Base-by-base conservation (phyloP, 2,113 vertebrate genomes). In the Plecturocebus donacophilus region DNA sequence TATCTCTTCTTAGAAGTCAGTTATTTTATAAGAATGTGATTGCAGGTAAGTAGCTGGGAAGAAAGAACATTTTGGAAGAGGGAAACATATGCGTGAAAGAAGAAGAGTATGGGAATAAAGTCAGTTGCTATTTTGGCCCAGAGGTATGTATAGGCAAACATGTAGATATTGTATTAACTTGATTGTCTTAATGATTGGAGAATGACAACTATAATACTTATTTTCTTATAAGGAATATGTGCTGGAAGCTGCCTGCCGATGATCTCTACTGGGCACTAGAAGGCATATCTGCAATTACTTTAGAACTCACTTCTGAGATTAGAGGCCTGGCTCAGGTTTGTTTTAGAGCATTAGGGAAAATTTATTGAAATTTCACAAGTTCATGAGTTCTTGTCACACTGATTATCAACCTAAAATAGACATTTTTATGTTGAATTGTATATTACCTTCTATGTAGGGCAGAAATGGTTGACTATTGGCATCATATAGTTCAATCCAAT, bases 21-120 rank as follows among this genome's bases (percentile, higher is more conserved):
- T 64, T 93, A 77, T 61, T 92, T 90, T 89, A 82, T 32, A 91
- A 79, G 86, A 94, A 82, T 76, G 71, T 56, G 90, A 70, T 14
- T 42, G 6, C n/a, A 86, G 30, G 4, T 40, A 58, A 87, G 20
- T 17, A 82, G 40, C 21, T 76, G 7, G 35, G 66, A 93, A 90
- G 40, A 40, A 81, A 92, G 56, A 86, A 12, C 17, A 47, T 68
- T 92, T 71, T 75, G 79, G 54, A 90, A 91, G 30, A 14, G 13
- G n/a, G n/a, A 58, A 70, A 21, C 11, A n/a, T 73, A 79, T 21
- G 20, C 47, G 17, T 77, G 68, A 91, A 94, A 25, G 19, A 68
- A 68, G 49, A 21, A 80, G 8, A 38, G 47, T 25, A 10, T 85
- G 76, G 47, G 38, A 82, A 21, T 94, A 95, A 90, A 87, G 86